Evolutionary conservation across 1,140 invertebrate genomes (phyloP).

Genomic region (Coptotermes formosanus): DNA sequence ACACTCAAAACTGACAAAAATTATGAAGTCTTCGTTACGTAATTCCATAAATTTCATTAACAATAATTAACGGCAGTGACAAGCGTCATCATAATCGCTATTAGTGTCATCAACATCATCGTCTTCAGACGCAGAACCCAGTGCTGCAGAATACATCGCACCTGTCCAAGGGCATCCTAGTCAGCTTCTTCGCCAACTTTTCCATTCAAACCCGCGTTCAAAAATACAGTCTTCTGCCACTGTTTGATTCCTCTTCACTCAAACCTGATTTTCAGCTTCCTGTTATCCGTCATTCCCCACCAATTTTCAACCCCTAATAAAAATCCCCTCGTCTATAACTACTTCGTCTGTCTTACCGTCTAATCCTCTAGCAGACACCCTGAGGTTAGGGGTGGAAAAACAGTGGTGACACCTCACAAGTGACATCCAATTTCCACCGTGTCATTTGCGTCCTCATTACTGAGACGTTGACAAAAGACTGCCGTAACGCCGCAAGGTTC

Average conservation of each 20-base stretch:
- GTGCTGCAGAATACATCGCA: no score
- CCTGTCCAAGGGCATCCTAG: neutral
- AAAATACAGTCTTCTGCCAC: neutral
- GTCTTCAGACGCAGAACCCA: no score
- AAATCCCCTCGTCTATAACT: neutral
- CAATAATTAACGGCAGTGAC: no score
- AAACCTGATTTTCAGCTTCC: neutral
- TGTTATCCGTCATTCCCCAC: neutral
- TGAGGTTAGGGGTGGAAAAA: slow-evolving; percentile 15
- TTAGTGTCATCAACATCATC: no score
- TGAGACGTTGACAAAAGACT: slow-evolving; percentile 39
- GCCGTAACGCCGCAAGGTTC: neutral
- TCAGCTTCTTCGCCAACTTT: neutral
- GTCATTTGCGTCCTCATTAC: slow-evolving; percentile 42
- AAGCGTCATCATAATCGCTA: no score
- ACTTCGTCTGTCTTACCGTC: neutral
- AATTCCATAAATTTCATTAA: no score
- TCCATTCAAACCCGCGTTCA: neutral
- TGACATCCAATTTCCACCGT: slow-evolving; percentile 51
- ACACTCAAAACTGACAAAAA: no score
- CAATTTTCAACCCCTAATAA: slow-evolving; percentile 3
- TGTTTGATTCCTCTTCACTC: slow-evolving; percentile 1
- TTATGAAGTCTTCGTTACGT: no score
- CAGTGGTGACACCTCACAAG: slow-evolving; percentile 48
- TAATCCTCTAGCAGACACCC: slow-evolving; percentile 5